Base-by-base conservation (phyloP, 2,888 invertebrate genomes). In the Agrypnus murinus region DNA sequence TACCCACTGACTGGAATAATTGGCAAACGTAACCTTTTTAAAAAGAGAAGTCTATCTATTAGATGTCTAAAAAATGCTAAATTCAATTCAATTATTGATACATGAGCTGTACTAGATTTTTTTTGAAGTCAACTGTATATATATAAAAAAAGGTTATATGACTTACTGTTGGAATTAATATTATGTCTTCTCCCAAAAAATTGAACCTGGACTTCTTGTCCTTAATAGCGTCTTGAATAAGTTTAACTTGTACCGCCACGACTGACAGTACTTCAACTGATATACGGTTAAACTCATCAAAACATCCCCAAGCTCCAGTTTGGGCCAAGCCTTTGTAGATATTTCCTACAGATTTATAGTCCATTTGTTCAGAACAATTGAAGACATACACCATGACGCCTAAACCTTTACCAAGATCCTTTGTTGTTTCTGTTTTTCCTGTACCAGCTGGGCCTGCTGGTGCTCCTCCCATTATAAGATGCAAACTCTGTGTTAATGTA, bases 301-400 rank as follows among this genome's bases (percentile, higher is more conserved):
- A 98, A 83, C 98, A 98, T 34, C 97, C 97, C 97, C 97, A 97
- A 8, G 96, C 95, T 0, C 97, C 97, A 14, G 97, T 96, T 87
- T 98, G 97, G 0, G 95, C 92, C 62, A 98, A 87, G n/a, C 96
- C 97, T 87, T 97, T 97, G 86, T 96, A 97, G 85, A 97, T 97
- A 84, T 95, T 96, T 25, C 95, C 97, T 77, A 96, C 93, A 1
- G 96, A 96, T 87, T 95, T 95, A 86, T 97, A 97, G 85, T 97
- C 97, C 97, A 97, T 97, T 88, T 97, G 97, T 84, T 97, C 97
- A 0, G 97, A 97, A 84, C 97, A 97, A 85, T 97, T 97, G 86
- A 97, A 97, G n/a, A 97, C 97, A 80, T 97, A 97, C 5, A 97
- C 97, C 96, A 97, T 96, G 82, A 97, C 93, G 43, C 97, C 98